Evolutionary conservation across 2,113 vertebrate species (phyloP).

Genomic region (Pseudorectes ferrugineus): DNA sequence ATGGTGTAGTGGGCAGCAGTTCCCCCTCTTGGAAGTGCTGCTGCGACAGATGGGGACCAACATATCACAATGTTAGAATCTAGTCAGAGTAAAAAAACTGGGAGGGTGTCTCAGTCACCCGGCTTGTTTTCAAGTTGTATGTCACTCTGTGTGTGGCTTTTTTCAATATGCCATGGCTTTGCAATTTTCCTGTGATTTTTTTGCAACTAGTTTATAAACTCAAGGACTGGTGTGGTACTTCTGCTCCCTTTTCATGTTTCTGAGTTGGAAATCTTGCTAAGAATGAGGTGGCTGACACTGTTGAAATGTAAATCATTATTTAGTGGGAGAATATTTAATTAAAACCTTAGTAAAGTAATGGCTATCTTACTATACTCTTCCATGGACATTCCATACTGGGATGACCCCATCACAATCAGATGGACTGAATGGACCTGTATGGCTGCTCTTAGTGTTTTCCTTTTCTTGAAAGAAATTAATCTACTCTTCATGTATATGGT

Average conservation of each 20-base stretch:
- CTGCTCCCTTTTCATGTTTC: neutral
- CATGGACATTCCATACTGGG: neutral
- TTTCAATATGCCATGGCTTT: neutral
- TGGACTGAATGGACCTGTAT: too few species aligned
- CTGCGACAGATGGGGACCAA: neutral
- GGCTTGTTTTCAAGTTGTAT: neutral
- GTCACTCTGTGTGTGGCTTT: neutral
- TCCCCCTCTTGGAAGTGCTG: neutral
- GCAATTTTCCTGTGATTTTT: neutral
- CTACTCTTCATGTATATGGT: neutral
- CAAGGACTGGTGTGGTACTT: accelerated
- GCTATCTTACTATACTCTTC: neutral
- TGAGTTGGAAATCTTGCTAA: neutral
- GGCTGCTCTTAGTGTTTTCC: neutral
- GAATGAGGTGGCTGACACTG: neutral
- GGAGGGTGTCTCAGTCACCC: accelerated
- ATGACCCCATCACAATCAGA: neutral
- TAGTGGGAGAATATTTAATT: neutral
- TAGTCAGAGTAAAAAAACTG: neutral
- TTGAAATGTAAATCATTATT: neutral
- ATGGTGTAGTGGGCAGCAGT: accelerated
- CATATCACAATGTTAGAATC: accelerated
- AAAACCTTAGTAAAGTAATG: neutral
- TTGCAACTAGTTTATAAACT: neutral
- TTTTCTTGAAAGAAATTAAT: neutral